Evolutionary conservation across 2,113 vertebrate genomes (phyloP).

Genomic region (Mus pahari): DNA sequence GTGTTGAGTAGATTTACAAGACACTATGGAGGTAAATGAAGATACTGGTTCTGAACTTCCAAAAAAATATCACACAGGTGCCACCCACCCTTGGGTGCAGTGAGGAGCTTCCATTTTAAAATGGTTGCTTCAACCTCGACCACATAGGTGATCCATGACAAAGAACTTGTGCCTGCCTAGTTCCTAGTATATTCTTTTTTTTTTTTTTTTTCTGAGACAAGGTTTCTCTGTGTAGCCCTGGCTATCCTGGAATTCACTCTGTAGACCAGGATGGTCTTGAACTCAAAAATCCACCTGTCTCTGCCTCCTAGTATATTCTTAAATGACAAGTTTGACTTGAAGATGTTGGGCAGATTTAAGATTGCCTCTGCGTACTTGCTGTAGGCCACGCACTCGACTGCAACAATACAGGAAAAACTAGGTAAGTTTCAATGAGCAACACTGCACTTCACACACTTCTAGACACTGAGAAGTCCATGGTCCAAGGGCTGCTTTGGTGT

Average conservation of each 20-base stretch:
- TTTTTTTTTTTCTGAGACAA: too few relatives aligned
- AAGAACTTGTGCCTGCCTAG: conserved; percentile 11
- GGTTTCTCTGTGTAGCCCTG: too few relatives aligned
- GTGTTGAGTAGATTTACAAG: not conserved
- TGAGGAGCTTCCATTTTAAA: not conserved
- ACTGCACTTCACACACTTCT: not conserved
- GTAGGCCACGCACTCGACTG: not conserved
- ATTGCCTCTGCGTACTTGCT: not conserved
- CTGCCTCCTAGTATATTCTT: not conserved
- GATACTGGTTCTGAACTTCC: not conserved
- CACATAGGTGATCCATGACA: not conserved
- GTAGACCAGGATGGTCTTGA: too few relatives aligned
- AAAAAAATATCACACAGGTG: not conserved
- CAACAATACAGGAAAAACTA: not conserved
- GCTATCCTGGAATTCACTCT: too few relatives aligned
- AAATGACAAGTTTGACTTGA: conserved; percentile 35
- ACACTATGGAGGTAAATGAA: not conserved
- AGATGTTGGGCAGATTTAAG: conserved; percentile 1
- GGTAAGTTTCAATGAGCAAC: not conserved
- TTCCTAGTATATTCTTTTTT: not conserved
- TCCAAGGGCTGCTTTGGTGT: not conserved
- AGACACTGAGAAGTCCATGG: not conserved
- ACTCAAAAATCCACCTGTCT: too few relatives aligned
- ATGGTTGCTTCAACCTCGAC: not conserved
- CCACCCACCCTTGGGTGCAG: not conserved